These are phyloP conservation scores for Haliclona indistincta DNA, from an alignment of 37 sponge, comb jelly and placozoan species.

Conservation along the genomic window DNA sequence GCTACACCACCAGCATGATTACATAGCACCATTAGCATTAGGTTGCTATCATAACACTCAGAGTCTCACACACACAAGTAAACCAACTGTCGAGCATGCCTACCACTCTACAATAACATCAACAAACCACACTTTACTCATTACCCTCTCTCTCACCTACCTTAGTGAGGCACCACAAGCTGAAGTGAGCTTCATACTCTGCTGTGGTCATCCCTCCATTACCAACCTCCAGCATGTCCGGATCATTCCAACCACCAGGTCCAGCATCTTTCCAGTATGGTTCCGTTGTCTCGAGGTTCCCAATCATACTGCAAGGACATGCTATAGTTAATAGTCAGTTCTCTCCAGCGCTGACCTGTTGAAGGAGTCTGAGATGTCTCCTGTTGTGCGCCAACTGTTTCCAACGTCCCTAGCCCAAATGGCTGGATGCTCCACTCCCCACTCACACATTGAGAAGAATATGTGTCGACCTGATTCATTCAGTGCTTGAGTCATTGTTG, in stretches of 20 bases:
- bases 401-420: slow-evolving; percentile 74
- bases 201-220: slow-evolving; percentile 61
- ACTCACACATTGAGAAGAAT: slow-evolving; percentile 87
- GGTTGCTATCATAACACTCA: no score
- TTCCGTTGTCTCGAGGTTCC: background rate
- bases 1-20: no score
- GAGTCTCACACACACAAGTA: no score
- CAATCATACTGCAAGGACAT: background rate
- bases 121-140: no score
- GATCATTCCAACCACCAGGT: slow-evolving; percentile 90
- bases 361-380: slow-evolving; percentile 75
- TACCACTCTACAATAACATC: no score
- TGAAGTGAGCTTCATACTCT: slow-evolving; percentile 83
- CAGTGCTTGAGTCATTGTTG: slow-evolving; percentile 78
- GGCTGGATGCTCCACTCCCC: slow-evolving; percentile 65
- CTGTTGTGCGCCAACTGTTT: slow-evolving; percentile 90
- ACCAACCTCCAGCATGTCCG: slow-evolving; percentile 87
- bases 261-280: slow-evolving; percentile 47
- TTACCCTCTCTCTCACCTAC: background rate
- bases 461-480: slow-evolving; percentile 74
- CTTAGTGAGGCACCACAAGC: slow-evolving; percentile 84
- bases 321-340: no score
- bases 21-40: no score
- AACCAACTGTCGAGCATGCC: no score
- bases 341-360: background rate